Evolutionary conservation across 2,888 invertebrate genomes (phyloP), one percentile per base, ranked within the genome.

Genomic region (Melinaea menophilus): DNA sequence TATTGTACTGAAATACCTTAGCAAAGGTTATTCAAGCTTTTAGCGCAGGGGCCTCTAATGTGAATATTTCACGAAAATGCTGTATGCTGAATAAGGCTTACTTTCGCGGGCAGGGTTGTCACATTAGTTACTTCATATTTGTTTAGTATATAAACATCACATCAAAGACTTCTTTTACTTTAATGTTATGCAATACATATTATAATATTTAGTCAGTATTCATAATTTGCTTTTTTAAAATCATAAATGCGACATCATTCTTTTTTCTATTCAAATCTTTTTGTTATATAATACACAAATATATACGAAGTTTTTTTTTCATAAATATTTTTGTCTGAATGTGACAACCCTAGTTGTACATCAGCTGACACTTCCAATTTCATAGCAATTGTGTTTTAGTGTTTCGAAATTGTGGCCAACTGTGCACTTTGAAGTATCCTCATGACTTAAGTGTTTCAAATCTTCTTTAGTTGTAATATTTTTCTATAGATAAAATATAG

Each of bases 281-380:
- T 41, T 41, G 3, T 41, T 9, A 9, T 41, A 7, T 9, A 41
- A 41, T 41, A 9, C 11, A 9, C 3, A 5, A 41, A 3, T 41
- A 41, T 9, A 41, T 41, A 9, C 11, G 41, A 41, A 41, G 11
- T 5, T n/a, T 51, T 31, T 51, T 31, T 31, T 51, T 5, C 5
- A 51, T 31, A 57, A 5, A 5, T 33, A 51, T 13, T 58, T 33
- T 58, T 7, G 54, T 13, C 22, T 13, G 55, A 22, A 22, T 33
- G 9, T 59, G 46, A 54, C 46, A 59, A 51, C 64, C 64, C 62
- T 64, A 1, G n/a, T 56, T 31, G 45, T 58, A 61, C 57, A 59
- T 55, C 59, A 64, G 62, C 59, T 67, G 66, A 62, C 62, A 58
- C 62, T 62, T 61, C 56, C 63, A 63, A 66, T 65, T 59, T 65